Evolutionary conservation across 1,140 invertebrate species (phyloP).

Genomic region (Apis florea): DNA sequence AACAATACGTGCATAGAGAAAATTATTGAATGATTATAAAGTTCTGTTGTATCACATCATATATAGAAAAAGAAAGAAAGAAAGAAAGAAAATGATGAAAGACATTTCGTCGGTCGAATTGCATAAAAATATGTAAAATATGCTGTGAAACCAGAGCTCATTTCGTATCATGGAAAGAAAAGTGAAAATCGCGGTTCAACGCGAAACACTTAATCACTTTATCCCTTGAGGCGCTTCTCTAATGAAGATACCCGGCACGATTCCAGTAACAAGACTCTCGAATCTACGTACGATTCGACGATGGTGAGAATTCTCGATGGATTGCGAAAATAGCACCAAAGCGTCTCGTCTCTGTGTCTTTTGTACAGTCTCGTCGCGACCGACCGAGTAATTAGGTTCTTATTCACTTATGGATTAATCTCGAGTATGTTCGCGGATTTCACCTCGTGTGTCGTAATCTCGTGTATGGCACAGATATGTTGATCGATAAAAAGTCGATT

Average conservation of each 20-base stretch:
- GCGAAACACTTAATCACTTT: constrained; percentile 27
- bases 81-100: constrained; percentile 16
- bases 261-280: neutral
- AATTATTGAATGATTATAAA: neutral
- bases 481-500: constrained; percentile 36
- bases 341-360: constrained; percentile 25
- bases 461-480: constrained; percentile 1
- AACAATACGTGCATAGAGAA: neutral
- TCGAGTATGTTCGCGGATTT: constrained; percentile 31
- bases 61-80: neutral
- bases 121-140: constrained; percentile 41
- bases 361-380: constrained; percentile 18
- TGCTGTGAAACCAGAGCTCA: constrained; percentile 12
- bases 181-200: constrained; percentile 33
- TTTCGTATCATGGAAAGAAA: constrained; percentile 14
- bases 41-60: constrained; percentile 13
- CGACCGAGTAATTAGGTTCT: constrained; percentile 33
- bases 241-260: constrained; percentile 34
- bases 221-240: constrained; percentile 31
- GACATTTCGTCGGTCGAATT: constrained; percentile 3
- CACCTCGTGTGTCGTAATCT: constrained; percentile 27
- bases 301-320: constrained; percentile 24
- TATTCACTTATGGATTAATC: constrained; percentile 46
- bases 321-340: constrained; percentile 40
- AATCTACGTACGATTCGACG: constrained; percentile 33